A percentile compares a stretch with the other conserved stretches of the same genome.
Evolutionary conservation across 2,113 vertebrate genomes (phyloP).

Genomic region (Ariopsis seemanni): DNA sequence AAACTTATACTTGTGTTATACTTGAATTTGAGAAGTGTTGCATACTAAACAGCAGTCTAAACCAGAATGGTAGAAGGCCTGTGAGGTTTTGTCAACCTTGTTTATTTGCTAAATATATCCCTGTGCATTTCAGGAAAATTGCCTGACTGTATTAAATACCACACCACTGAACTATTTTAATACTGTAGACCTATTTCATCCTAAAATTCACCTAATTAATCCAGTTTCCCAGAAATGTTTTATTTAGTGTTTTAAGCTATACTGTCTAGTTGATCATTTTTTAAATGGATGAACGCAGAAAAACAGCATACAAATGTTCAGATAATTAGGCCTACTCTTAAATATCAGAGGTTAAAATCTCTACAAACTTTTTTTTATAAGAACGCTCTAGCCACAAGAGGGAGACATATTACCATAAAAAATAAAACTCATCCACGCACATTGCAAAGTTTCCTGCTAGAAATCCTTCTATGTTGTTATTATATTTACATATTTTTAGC

Average conservation of each 20-base stretch:
- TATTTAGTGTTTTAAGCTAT: background rate
- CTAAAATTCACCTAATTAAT: no score
- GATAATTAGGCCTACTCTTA: background rate
- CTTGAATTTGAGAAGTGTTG: background rate
- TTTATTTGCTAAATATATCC: background rate
- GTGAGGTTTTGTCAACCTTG: background rate
- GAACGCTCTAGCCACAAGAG: conserved; percentile 59
- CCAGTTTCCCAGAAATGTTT: background rate
- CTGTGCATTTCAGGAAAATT: background rate
- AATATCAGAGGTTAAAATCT: background rate
- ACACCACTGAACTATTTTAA: background rate
- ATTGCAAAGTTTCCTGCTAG: background rate
- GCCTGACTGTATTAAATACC: background rate
- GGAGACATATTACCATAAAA: conserved; percentile 54
- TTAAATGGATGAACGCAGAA: background rate
- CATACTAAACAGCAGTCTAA: background rate
- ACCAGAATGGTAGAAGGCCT: background rate
- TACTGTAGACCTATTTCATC: no score
- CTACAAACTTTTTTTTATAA: background rate
- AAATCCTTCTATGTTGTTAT: background rate
- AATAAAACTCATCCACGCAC: background rate
- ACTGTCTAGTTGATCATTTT: background rate
- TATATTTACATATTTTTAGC: background rate
- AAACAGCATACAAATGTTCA: background rate
- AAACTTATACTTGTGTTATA: background rate